Base-by-base conservation (phyloP, 2,797 vertebrate species). In the Eospalax fontanierii region DNA sequence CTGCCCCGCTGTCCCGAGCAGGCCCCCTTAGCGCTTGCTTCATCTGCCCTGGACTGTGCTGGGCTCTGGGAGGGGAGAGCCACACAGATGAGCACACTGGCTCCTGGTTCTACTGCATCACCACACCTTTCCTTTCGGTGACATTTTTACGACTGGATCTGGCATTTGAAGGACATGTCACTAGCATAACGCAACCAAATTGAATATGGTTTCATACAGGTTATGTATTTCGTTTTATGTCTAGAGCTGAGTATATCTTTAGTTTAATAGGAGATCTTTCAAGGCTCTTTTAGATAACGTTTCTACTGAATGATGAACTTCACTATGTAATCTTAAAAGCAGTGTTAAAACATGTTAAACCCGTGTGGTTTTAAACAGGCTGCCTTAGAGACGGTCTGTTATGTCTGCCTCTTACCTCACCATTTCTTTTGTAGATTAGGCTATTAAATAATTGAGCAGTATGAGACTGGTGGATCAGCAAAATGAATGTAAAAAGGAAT, bases 51-150 rank as follows among this genome's bases (percentile, higher is more conserved):
- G 2, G 1, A 0, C 0, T 12, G 35, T 19, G 26, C 22, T 2
- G 26, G 65, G 86, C n/a, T 15, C 35, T 7, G 22, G 71, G 33
- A 38, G 26, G 38, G 19, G 30, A 19, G 4, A 65, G 26, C 28
- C 19, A 54, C 50, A 54, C 50, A 50, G n/a, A 6, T 28, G 33
- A 3, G 63, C 80, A 16, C 1, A 0, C 2, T 2, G 57, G 16
- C 15, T 73, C 11, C 35, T 21, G 71, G 5, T 30, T 24, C 46
- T 7, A 1, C 24, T 0, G 21, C 3, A 0, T 21, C 0, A 7
- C 54, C 18, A 9, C 46, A 14, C 0, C 2, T n/a, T 54, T 26
- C 1, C 24, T 50, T 33, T 15, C 54, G 40, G 74, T 35, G 91
- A 59, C 1, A 4, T 85, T 86, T 63, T 71, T 12, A 0, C 46